Percentiles rank a stretch among this genome's conserved stretches.
These are phyloP conservation scores for Ariolimax columbianus DNA, from an alignment of 2,888 invertebrate genomes.

Conservation along the genomic window DNA sequence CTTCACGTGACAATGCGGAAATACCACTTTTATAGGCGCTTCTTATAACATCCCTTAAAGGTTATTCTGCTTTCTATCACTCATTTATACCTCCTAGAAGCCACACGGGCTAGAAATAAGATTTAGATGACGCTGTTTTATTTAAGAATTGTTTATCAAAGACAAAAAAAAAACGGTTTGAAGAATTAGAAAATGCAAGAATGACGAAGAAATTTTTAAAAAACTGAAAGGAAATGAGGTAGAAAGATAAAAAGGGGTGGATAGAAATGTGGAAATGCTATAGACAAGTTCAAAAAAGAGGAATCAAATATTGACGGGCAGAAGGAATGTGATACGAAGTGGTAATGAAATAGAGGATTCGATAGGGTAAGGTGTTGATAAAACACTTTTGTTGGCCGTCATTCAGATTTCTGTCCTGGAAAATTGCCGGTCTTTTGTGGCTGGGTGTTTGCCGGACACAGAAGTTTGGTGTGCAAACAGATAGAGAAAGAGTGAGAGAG, in stretches of 20 bases:
- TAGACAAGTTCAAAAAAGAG: background rate
- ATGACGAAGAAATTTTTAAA: too few relatives aligned
- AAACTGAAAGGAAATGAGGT: background rate
- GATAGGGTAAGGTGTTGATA: background rate
- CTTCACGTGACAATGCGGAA: too few relatives aligned
- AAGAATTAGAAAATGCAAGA: too few relatives aligned
- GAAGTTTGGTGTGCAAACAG: background rate
- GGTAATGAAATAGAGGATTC: conserved; percentile 16
- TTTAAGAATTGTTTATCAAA: too few relatives aligned
- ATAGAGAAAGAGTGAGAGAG: background rate
- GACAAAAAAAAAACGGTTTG: too few relatives aligned
- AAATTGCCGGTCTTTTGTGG: background rate
- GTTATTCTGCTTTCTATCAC: too few relatives aligned
- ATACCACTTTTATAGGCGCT: too few relatives aligned
- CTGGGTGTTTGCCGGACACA: background rate
- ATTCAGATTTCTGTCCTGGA: background rate
- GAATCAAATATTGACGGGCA: background rate
- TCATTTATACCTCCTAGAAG: too few relatives aligned
- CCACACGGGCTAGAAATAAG: too few relatives aligned
- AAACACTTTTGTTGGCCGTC: background rate
- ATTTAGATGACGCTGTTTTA: too few relatives aligned
- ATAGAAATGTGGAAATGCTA: background rate
- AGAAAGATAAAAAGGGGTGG: background rate
- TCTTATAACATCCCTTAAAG: too few relatives aligned
- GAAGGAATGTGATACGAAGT: background rate